phyloP scores from a whole-genome alignment of 2,113 vertebrate species.

The Poeciliopsis retropinna region DNA sequence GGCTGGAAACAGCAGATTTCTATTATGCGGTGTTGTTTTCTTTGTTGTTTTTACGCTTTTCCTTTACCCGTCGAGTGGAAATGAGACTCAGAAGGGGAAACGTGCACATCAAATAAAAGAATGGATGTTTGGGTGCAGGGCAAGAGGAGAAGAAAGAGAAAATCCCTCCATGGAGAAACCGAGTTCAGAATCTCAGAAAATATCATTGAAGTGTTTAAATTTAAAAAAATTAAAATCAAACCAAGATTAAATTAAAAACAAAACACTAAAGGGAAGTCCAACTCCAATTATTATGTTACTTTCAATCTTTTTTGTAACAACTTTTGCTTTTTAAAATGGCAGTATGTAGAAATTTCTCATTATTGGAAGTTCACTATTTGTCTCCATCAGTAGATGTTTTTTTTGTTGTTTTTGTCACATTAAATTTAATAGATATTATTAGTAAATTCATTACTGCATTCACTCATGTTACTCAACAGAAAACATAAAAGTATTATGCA shows the following conservation, averaged over 20 bases:
- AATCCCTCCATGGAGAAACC: slow-evolving; percentile 31
- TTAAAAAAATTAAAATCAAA: not conserved
- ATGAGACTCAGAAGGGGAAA: slow-evolving; percentile 50
- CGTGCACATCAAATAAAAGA: slow-evolving; percentile 39
- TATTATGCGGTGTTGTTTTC: slow-evolving; percentile 53
- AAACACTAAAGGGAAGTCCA: no score
- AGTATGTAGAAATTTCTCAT: no score
- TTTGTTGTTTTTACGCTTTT: slow-evolving; percentile 60
- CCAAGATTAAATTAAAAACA: not conserved
- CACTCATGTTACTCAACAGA: not conserved
- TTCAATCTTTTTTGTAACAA: no score
- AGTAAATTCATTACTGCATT: not conserved
- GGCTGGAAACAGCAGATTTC: slow-evolving; percentile 75
- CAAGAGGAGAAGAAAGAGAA: slow-evolving; percentile 19
- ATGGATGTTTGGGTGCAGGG: slow-evolving; percentile 15
- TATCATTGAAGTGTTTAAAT: not conserved
- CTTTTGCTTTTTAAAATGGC: no score
- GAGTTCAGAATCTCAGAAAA: not conserved
- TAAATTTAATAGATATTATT: not conserved
- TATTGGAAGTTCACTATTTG: not conserved
- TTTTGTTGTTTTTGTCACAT: not conserved
- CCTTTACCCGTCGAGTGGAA: slow-evolving; percentile 64
- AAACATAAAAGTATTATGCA: not conserved
- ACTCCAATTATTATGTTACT: no score
- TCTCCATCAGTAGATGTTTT: no score